Conservation (phyloP, 2,113 vertebrate genomes). For the Sceloporus tristichus region DNA sequence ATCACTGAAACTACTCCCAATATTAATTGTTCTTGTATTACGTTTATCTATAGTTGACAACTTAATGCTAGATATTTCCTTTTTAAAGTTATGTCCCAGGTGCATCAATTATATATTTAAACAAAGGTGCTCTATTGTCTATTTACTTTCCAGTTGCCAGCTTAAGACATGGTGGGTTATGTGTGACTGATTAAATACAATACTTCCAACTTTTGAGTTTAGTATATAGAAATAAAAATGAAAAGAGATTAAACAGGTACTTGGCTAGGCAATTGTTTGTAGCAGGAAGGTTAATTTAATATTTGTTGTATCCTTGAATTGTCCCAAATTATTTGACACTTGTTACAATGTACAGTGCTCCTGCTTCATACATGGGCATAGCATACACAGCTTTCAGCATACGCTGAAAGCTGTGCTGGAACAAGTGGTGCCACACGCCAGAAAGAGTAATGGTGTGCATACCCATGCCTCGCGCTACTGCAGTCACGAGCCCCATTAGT, state of each 20-base stretch:
- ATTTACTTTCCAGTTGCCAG: constrained; percentile 5
- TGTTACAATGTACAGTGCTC: neutral
- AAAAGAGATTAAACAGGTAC: neutral
- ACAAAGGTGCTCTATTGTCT: constrained; percentile 40
- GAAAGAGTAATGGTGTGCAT: no score
- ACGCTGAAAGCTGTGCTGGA: no score
- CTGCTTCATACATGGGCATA: no score
- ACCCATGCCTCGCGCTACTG: no score
- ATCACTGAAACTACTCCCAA: constrained; percentile 31
- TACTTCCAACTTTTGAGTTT: constrained; percentile 11
- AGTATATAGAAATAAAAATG: constrained; percentile 32
- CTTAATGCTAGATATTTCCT: constrained; percentile 47
- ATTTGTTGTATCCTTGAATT: neutral
- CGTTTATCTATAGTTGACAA: constrained; percentile 29
- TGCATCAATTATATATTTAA: constrained; percentile 51
- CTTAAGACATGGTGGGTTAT: constrained; percentile 27
- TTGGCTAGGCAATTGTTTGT: neutral
- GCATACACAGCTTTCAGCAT: no score
- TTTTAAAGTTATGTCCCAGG: constrained; percentile 25
- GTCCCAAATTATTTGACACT: constrained; percentile 29
- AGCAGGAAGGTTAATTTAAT: constrained; percentile 19
- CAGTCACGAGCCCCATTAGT: no score
- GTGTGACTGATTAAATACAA: constrained; percentile 26
- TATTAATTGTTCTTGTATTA: constrained; percentile 1
- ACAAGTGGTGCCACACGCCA: no score